Evolutionary conservation across 2,888 invertebrate genomes (phyloP).

Genomic region (Drosophila austrosaltans): DNA sequence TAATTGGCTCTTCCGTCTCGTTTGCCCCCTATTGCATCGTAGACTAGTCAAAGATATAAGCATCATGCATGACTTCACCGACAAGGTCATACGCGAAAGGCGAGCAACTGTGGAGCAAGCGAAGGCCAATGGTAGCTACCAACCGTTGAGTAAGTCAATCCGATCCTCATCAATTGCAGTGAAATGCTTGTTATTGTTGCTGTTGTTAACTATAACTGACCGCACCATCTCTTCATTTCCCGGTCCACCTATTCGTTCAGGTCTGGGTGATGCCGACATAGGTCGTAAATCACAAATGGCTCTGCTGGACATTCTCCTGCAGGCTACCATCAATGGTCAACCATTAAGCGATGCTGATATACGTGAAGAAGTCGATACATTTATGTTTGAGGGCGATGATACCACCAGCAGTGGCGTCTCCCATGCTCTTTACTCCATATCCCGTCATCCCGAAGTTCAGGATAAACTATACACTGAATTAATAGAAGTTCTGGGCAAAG

Average conservation of each 20-base stretch:
- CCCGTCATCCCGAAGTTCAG: constrained; percentile 72
- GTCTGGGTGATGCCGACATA: constrained; percentile 71
- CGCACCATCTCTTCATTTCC: background rate
- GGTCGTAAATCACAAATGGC: constrained; percentile 86
- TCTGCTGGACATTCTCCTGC: constrained; percentile 87
- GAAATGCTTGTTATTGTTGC: too few species aligned
- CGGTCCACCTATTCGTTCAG: constrained; percentile 24
- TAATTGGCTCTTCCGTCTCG: constrained; percentile 69
- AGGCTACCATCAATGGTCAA: constrained; percentile 85
- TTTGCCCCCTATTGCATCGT: constrained; percentile 55
- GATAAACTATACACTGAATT: constrained; percentile 67
- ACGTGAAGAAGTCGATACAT: constrained; percentile 88
- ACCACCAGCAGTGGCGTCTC: constrained; percentile 77
- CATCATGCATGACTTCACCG: constrained; percentile 74
- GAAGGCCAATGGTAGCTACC: constrained; percentile 62
- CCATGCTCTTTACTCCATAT: constrained; percentile 68
- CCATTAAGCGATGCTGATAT: constrained; percentile 85
- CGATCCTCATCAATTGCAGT: background rate
- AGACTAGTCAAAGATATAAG: constrained; percentile 57
- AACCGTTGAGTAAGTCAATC: constrained; percentile 55
- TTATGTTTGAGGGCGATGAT: constrained; percentile 86
- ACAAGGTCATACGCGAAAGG: constrained; percentile 71
- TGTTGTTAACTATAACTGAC: background rate
- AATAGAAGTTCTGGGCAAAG: constrained; percentile 59
- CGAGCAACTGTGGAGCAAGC: constrained; percentile 56